Conservation (phyloP, 2,888 invertebrate species). For the Pyrgus malvae region DNA sequence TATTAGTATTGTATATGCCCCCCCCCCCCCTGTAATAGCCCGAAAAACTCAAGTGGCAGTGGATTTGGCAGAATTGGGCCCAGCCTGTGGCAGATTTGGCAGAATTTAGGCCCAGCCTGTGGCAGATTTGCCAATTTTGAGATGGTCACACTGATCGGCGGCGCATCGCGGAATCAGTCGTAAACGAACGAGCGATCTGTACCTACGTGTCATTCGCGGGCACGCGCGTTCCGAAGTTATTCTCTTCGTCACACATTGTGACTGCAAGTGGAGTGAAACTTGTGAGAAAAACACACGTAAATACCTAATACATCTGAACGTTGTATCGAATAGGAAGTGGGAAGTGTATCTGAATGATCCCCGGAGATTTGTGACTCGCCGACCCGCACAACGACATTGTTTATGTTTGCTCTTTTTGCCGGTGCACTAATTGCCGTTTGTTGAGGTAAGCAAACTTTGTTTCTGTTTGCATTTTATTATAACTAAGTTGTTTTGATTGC, state of each 20-base stretch:
- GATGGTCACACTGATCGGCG: too few species aligned
- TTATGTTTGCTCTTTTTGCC: slow-evolving; percentile 59
- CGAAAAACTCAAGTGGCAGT: too few species aligned
- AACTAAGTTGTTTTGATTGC: not conserved
- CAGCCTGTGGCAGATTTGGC: too few species aligned
- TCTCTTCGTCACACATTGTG: slow-evolving; percentile 68
- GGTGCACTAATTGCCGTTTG: slow-evolving; percentile 68
- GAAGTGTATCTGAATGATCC: slow-evolving; percentile 26
- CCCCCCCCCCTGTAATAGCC: too few species aligned
- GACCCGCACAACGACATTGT: slow-evolving; percentile 33
- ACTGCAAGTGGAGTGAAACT: slow-evolving; percentile 71
- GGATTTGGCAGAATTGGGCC: too few species aligned
- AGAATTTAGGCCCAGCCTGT: too few species aligned
- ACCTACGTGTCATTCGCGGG: slow-evolving; percentile 50
- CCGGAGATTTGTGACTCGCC: slow-evolving; percentile 18
- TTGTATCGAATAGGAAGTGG: slow-evolving; percentile 15
- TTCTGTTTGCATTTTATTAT: slow-evolving; percentile 39
- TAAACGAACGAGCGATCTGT: slow-evolving; percentile 45
- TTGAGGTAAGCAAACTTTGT: slow-evolving; percentile 65
- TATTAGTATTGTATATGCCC: too few species aligned
- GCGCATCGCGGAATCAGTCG: slow-evolving; percentile 40
- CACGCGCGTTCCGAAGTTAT: slow-evolving; percentile 51
- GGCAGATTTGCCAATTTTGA: too few species aligned
- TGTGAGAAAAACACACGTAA: slow-evolving; percentile 35
- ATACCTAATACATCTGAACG: not conserved